Percentiles rank a stretch among this genome's conserved stretches.
These are phyloP conservation scores for Eupithecia insigniata DNA, from an alignment of 2,888 invertebrate genomes.

Conservation along the genomic window DNA sequence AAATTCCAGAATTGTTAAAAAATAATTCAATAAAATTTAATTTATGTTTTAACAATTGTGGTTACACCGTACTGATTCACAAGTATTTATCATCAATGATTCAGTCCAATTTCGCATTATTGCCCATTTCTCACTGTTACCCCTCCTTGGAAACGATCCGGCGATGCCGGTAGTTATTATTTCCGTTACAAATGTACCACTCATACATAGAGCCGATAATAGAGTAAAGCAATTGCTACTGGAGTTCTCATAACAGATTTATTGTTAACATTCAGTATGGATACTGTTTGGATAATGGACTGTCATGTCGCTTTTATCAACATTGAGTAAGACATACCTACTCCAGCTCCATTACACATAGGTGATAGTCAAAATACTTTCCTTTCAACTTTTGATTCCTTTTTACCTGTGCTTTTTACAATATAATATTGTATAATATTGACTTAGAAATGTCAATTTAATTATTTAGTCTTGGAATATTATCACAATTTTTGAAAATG, in stretches of 20 bases:
- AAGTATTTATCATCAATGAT: neutral
- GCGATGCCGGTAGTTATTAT: neutral
- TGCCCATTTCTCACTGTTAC: neutral
- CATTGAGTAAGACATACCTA: neutral
- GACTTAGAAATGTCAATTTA: no score
- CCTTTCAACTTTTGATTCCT: no score
- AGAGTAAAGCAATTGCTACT: neutral
- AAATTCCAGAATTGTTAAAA: no score
- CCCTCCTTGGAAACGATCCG: neutral
- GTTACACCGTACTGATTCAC: neutral
- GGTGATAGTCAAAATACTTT: neutral
- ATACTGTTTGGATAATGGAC: neutral
- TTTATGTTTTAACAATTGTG: neutral
- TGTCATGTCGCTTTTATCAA: neutral
- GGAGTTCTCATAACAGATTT: neutral
- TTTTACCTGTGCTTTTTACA: no score
- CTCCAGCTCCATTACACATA: neutral
- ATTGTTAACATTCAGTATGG: neutral
- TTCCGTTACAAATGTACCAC: neutral
- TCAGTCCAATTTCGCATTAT: slow-evolving; percentile 1
- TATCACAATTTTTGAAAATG: neutral
- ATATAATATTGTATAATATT: no score
- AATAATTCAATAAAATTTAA: neutral
- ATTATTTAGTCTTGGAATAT: neutral
- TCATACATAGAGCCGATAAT: neutral